Evolutionary conservation across 2,797 vertebrate genomes (phyloP), one percentile per base, ranked within the genome.

Genomic region (Darevskia nairensis): DNA sequence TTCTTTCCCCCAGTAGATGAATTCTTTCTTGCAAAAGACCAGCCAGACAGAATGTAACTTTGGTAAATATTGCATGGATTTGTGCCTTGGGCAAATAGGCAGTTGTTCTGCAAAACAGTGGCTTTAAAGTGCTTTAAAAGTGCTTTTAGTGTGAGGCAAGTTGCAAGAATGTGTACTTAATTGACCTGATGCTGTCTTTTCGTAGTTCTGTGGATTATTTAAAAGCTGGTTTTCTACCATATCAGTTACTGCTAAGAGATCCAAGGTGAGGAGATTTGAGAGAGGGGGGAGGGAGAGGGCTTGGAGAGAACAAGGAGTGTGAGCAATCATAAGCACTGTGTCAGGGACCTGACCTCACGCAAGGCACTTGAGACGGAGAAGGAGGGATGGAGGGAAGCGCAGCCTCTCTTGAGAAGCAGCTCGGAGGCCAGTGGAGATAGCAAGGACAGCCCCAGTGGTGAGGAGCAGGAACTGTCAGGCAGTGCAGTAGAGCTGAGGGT

Each of bases 21-120:
- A 88, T 92, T 86, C 72, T 93, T 92, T 39, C 4, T 77, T 91
- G 61, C 90, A 91, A 86, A 90, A 94, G 90, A 90, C 89, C n/a
- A 91, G 89, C 64, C 90, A 86, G 83, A 87, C 93, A 88, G 78
- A 91, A 35, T 89, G 81, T 89, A 90, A 2, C 80, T 75, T 83
- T 79, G 77, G 77, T 88, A 81, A 88, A 91, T 91, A 89, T 77
- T 89, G 44, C 91, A 83, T 91, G 90, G 29, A 84, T 75, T 93
- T 88, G 69, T 69, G 86, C 80, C 80, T 85, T 86, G 61, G 6
- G 72, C 80, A 75, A 41, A 39, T 71, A 81, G 21, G 86, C 82
- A 50, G 85, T 94, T 1, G 0, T 89, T 92, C 88, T 86, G 81
- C 68, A 80, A 85, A 21, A 35, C 39, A 83, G 32, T 27, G n/a